Evolutionary conservation across 2,113 vertebrate species (phyloP).

Genomic region (Tyto alba): DNA sequence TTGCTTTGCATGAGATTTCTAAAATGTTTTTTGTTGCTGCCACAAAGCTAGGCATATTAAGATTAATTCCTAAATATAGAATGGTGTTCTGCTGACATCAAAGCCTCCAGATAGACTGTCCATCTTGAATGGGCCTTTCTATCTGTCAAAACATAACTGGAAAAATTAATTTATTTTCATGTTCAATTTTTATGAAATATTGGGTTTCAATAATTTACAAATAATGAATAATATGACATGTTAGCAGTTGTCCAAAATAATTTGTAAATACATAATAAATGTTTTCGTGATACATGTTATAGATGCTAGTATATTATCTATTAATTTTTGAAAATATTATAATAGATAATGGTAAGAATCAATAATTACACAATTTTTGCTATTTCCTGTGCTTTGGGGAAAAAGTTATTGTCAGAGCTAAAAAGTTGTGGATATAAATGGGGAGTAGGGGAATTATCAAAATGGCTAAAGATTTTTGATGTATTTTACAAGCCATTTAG

Average conservation of each 20-base stretch:
- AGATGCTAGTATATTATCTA: conserved; percentile 12
- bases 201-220: conserved; percentile 53
- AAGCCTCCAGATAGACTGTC: neutral
- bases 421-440: neutral
- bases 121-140: neutral
- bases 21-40: neutral
- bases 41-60: neutral
- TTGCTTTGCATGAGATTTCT: neutral
- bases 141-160: conserved; percentile 21
- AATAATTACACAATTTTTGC: neutral
- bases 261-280: conserved; percentile 59
- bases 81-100: neutral
- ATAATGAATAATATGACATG: conserved; percentile 23
- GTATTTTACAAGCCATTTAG: conserved; percentile 4
- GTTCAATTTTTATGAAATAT: conserved; percentile 1
- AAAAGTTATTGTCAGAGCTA: conserved; percentile 16
- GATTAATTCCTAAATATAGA: neutral
- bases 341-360: conserved; percentile 40
- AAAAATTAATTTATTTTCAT: neutral
- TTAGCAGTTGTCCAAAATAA: conserved; percentile 35
- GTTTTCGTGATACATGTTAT: conserved; percentile 42
- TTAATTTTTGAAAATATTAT: neutral
- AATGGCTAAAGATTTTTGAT: neutral
- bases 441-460: neutral
- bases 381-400: neutral